phyloP scores from a whole-genome alignment of 2,113 vertebrate species.

The Colinus virginianus region DNA sequence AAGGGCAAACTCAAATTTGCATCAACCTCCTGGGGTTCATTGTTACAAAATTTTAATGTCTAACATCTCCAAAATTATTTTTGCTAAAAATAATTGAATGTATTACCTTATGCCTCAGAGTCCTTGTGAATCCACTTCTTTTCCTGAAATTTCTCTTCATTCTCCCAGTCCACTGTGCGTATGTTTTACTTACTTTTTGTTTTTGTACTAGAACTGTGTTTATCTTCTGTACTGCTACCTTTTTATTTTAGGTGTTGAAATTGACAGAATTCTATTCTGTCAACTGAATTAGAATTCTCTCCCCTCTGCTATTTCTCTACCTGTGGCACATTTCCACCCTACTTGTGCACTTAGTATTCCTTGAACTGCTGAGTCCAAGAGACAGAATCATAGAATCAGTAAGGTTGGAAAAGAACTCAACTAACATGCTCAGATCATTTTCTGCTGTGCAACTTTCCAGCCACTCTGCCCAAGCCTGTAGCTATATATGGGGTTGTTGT shows the following conservation, averaged over 20 bases:
- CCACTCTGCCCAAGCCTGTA: too few relatives aligned
- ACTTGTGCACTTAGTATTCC: neutral
- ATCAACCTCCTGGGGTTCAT: neutral
- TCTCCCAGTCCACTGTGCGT: fast-evolving
- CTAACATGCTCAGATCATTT: too few relatives aligned
- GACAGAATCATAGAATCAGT: too few relatives aligned
- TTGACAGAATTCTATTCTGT: neutral
- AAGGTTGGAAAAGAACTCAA: too few relatives aligned
- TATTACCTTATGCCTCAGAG: neutral
- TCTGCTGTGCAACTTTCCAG: too few relatives aligned
- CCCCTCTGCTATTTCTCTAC: neutral
- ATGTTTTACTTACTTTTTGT: neutral
- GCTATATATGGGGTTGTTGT: too few relatives aligned
- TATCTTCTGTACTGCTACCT: neutral
- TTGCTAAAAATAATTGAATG: neutral
- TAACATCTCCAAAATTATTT: neutral
- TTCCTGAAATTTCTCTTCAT: neutral
- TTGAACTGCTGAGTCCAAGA: neutral
- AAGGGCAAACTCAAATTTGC: neutral
- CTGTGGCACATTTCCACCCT: neutral
- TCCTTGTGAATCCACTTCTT: neutral
- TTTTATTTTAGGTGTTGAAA: neutral
- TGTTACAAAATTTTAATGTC: neutral
- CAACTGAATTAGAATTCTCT: neutral
- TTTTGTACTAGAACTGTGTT: neutral